Evolutionary conservation across 2,113 vertebrate genomes (phyloP), one percentile per base, ranked within the genome.

Genomic region (Jaculus jaculus): DNA sequence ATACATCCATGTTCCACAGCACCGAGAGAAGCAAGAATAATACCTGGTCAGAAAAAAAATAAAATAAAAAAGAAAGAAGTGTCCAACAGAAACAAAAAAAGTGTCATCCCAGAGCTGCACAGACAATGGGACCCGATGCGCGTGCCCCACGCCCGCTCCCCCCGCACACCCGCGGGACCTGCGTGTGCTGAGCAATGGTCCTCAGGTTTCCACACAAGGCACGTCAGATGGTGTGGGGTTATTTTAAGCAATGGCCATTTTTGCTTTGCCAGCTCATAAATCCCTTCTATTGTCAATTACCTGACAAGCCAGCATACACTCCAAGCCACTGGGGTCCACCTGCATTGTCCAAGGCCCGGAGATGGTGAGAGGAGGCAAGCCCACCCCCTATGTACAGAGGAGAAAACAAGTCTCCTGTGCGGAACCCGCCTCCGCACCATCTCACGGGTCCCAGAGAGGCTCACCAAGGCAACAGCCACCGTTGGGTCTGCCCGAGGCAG

Each of bases 221-320:
- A 54, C 24, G 63, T 81, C 92, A 58, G 96, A 84, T 73, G 39
- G 69, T 66, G 63, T 96, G 85, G 47, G 65, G 63, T 95, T 89
- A 89, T 95, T 97, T 96, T 96, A 91, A 96, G 92, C 54, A 84
- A 32, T n/a, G 24, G 7, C 73, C 74, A 39, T 39, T 37, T 77
- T 82, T 79, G 86, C 92, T 92, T 95, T n/a, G 0, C 69, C 91
- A 89, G 84, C 94, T 97, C 96, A 88, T 79, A 95, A 96, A 79
- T 87, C 87, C 88, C 60, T 96, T 95, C 97, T 96, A 87, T 95
- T 96, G 89, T 97, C 94, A 97, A 15, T 32, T 81, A 37, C 75
- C 71, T 96, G 97, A 97, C 93, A 89, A 97, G 87, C 92, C 91
- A 6, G 2, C 8, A 17, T 6, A 24, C 68, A 69, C 73, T 58